Evolutionary conservation across 2,113 vertebrate species (phyloP).

Genomic region (Chamaetylas fuelleborni): DNA sequence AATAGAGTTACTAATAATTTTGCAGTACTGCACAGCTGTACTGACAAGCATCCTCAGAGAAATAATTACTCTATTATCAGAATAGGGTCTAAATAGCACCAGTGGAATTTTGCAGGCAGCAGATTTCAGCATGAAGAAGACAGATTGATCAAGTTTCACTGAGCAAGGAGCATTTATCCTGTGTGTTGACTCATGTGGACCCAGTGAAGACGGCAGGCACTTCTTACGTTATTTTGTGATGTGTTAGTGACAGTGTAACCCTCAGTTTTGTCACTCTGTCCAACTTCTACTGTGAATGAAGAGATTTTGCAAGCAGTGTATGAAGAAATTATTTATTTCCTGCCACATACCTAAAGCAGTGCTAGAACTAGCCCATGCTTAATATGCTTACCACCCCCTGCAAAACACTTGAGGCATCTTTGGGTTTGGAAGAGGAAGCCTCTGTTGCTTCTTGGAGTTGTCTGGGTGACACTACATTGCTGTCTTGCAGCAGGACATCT

Average conservation of each 20-base stretch:
- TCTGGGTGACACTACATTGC: neutral
- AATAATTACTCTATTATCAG: neutral
- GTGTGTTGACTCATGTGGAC: rapidly evolving
- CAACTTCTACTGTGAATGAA: neutral
- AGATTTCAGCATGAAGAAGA: neutral
- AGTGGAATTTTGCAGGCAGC: neutral
- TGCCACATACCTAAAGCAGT: neutral
- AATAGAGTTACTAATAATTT: slow-evolving; percentile 26
- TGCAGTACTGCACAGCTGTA: slow-evolving; percentile 6
- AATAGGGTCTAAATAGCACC: neutral
- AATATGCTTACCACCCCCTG: neutral
- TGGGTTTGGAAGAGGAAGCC: neutral
- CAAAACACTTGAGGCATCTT: neutral
- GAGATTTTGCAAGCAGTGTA: neutral
- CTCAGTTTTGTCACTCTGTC: neutral
- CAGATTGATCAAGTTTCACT: neutral
- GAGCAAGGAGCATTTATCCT: neutral
- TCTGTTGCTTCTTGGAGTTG: neutral
- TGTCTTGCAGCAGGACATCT: neutral
- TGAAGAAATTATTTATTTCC: neutral
- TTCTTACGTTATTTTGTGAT: neutral
- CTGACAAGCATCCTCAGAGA: neutral
- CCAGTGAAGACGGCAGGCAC: neutral
- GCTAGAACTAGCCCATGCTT: neutral
- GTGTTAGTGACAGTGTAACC: neutral